A percentile compares a stretch with the other conserved stretches of the same genome.
Conservation (phyloP, 2,888 invertebrate genomes). For the Tupiocoris notatus region DNA sequence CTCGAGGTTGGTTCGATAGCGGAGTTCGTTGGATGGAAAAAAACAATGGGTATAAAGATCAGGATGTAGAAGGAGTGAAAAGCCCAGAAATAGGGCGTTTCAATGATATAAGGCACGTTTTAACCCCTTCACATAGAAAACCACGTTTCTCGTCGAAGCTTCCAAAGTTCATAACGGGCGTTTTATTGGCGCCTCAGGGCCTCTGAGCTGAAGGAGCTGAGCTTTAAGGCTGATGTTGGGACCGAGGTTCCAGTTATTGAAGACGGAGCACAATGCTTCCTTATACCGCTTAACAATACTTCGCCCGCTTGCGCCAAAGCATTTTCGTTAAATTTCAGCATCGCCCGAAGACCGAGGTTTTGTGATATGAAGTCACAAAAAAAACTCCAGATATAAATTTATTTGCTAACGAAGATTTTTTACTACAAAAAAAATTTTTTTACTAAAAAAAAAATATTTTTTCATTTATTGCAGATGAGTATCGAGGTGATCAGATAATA, state of each 20-base stretch:
- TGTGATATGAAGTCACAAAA: too few relatives aligned
- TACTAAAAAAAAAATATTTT: too few relatives aligned
- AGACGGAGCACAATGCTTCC: background rate
- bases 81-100: background rate
- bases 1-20: too few relatives aligned
- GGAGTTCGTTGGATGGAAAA: too few relatives aligned
- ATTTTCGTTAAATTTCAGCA: background rate
- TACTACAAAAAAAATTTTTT: too few relatives aligned
- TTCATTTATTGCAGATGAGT: too few relatives aligned
- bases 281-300: background rate
- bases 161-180: slow-evolving; percentile 26
- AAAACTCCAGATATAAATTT: too few relatives aligned
- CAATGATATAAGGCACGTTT: background rate
- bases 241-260: background rate
- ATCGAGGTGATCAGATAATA: too few relatives aligned
- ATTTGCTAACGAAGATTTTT: too few relatives aligned
- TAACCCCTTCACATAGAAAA: background rate
- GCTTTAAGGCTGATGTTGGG: background rate
- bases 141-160: background rate
- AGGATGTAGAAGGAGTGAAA: background rate
- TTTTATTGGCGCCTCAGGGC: slow-evolving; percentile 35
- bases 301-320: background rate
- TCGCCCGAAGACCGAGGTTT: too few relatives aligned
- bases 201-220: background rate
- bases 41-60: background rate